A percentile compares a stretch with the other conserved stretches of the same genome.
These are phyloP conservation scores for Smutsia gigantea DNA, from an alignment of 2,797 vertebrate species.

Conservation along the genomic window DNA sequence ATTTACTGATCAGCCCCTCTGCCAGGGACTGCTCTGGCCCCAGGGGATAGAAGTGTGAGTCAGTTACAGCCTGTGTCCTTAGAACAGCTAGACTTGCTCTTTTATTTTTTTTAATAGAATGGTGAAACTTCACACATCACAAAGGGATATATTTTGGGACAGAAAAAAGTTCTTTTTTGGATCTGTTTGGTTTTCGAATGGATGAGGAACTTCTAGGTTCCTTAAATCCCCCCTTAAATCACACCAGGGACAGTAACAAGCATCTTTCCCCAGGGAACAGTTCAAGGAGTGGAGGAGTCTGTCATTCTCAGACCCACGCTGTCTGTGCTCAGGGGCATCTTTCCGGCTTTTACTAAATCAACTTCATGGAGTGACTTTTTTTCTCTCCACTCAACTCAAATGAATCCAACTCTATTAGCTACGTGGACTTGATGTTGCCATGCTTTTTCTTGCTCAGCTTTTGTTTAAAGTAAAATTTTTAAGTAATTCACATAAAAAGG, in stretches of 20 bases:
- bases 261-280: neutral
- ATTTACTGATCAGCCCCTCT: neutral
- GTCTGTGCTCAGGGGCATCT: neutral
- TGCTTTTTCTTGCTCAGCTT: neutral
- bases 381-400: neutral
- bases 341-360: conserved; percentile 30
- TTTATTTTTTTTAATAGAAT: conserved; percentile 20
- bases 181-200: conserved; percentile 12
- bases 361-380: neutral
- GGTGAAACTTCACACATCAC: neutral
- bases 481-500: conserved; percentile 33
- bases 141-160: conserved; percentile 27
- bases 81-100: neutral
- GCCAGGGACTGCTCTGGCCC: neutral
- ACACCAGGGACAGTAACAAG: neutral
- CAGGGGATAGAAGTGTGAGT: neutral
- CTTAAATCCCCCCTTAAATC: neutral
- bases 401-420: neutral
- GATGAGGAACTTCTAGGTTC: conserved; percentile 2
- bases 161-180: neutral
- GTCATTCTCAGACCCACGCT: neutral
- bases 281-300: neutral
- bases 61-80: neutral
- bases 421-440: neutral
- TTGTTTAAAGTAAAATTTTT: conserved; percentile 55